A percentile compares a stretch with the other conserved stretches of the same genome.
phyloP scores from a whole-genome alignment of 1,140 invertebrate species.

The Hypothenemus hampei region DNA sequence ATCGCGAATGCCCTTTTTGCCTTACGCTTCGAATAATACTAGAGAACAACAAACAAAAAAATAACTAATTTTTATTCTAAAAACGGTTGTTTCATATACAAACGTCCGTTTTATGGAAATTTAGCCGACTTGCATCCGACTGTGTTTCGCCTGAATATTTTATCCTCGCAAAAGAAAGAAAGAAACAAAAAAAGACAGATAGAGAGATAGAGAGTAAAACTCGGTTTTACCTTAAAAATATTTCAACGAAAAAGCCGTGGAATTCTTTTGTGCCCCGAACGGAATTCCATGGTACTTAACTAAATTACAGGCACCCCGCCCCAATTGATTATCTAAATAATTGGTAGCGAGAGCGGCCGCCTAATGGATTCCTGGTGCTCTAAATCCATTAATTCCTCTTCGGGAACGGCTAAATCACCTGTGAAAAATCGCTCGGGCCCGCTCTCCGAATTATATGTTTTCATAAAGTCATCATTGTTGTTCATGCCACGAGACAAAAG shows the following conservation, averaged over 20 bases:
- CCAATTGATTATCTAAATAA: slow-evolving; percentile 32
- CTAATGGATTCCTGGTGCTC: slow-evolving; percentile 32
- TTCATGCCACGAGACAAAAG: too few relatives aligned
- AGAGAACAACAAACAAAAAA: too few relatives aligned
- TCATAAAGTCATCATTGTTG: too few relatives aligned
- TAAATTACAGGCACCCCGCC: slow-evolving; percentile 23
- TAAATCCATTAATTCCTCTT: too few relatives aligned
- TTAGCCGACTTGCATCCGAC: slow-evolving; percentile 6
- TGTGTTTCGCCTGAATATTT: slow-evolving; percentile 2
- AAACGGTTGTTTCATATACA: slow-evolving; percentile 16
- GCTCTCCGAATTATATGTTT: background rate
- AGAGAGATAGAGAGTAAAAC: too few relatives aligned
- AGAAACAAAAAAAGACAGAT: too few relatives aligned
- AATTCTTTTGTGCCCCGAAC: background rate
- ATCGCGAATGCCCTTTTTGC: slow-evolving; percentile 21
- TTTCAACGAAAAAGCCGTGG: too few relatives aligned
- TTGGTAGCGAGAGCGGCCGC: slow-evolving; percentile 28
- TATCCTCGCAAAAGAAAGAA: background rate
- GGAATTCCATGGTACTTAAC: slow-evolving; percentile 24
- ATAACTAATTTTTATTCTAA: slow-evolving; percentile 11
- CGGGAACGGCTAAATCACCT: background rate
- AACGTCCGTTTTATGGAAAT: slow-evolving; percentile 5
- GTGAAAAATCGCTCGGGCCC: background rate
- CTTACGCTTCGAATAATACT: slow-evolving; percentile 8
- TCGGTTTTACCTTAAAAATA: too few relatives aligned